Percentiles rank a stretch among this genome's conserved stretches.
phyloP scores from a whole-genome alignment of 2,797 vertebrate genomes.

The Vireo griseus region DNA sequence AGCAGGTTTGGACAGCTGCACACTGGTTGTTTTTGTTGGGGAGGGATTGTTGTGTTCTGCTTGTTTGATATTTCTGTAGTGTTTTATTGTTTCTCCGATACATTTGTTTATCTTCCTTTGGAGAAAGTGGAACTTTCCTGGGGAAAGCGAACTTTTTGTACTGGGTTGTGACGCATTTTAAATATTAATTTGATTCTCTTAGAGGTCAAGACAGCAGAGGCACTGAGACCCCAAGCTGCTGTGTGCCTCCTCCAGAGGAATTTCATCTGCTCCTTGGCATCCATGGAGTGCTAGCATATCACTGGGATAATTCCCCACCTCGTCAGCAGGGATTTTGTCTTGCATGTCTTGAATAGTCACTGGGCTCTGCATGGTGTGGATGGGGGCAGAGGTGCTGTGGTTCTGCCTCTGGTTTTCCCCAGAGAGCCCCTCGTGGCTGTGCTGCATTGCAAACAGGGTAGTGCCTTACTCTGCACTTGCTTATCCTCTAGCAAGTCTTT shows the following conservation, averaged over 20 bases:
- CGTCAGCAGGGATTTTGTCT: background rate
- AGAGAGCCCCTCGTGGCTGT: rapidly evolving
- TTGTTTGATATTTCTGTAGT: background rate
- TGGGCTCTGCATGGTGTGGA: rapidly evolving
- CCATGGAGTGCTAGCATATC: background rate
- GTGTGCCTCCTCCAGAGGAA: background rate
- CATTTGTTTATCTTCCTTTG: background rate
- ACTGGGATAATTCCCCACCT: background rate
- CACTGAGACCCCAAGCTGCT: background rate
- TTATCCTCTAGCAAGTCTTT: background rate
- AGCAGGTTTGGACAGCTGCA: conserved; percentile 42
- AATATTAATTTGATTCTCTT: background rate
- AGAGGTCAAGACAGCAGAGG: background rate
- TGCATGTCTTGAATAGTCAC: rapidly evolving
- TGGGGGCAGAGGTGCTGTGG: background rate
- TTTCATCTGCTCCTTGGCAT: background rate
- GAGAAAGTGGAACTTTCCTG: background rate
- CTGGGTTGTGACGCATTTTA: background rate
- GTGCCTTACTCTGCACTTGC: rapidly evolving
- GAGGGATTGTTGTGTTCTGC: background rate
- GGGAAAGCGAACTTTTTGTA: background rate
- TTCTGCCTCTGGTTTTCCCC: background rate
- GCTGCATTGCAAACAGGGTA: rapidly evolving
- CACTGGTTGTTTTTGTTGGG: background rate
- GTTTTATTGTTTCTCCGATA: background rate